phyloP scores from a whole-genome alignment of 2,113 vertebrate genomes.

The Hypocryptadius cinnamomeus region DNA sequence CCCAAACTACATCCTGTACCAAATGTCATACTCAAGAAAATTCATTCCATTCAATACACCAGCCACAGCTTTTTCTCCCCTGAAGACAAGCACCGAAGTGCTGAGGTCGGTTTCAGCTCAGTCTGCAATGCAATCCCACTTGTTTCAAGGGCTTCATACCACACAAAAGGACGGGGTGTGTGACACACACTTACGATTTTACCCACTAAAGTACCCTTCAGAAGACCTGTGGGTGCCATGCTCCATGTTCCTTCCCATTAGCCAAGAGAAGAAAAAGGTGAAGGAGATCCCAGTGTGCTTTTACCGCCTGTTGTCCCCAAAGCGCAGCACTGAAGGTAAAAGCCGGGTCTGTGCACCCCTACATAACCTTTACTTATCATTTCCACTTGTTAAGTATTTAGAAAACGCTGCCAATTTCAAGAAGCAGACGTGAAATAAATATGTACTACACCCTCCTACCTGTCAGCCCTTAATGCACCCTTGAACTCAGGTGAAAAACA shows the following conservation, averaged over 20 bases:
- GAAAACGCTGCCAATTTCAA: background rate
- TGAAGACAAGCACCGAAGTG: background rate
- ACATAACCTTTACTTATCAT: background rate
- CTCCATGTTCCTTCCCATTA: background rate
- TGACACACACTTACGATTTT: background rate
- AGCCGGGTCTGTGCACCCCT: background rate
- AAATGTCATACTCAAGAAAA: background rate
- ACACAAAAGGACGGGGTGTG: background rate
- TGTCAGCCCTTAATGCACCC: background rate
- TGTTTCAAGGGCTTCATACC: background rate
- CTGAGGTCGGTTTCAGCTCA: background rate
- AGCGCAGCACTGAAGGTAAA: rapidly evolving
- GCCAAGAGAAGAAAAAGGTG: background rate
- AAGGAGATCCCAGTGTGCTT: background rate
- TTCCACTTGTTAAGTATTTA: background rate
- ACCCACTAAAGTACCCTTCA: background rate
- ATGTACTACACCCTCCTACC: background rate
- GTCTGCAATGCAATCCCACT: background rate
- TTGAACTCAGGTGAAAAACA: background rate
- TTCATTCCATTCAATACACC: background rate
- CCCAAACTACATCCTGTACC: background rate
- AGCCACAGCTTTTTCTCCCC: background rate
- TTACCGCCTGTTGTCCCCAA: background rate
- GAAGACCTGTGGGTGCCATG: background rate
- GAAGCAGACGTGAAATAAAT: background rate